Percentiles rank a stretch among this genome's conserved stretches.
These are phyloP conservation scores for Masticophis lateralis DNA, from an alignment of 2,797 vertebrate genomes.

Conservation along the genomic window DNA sequence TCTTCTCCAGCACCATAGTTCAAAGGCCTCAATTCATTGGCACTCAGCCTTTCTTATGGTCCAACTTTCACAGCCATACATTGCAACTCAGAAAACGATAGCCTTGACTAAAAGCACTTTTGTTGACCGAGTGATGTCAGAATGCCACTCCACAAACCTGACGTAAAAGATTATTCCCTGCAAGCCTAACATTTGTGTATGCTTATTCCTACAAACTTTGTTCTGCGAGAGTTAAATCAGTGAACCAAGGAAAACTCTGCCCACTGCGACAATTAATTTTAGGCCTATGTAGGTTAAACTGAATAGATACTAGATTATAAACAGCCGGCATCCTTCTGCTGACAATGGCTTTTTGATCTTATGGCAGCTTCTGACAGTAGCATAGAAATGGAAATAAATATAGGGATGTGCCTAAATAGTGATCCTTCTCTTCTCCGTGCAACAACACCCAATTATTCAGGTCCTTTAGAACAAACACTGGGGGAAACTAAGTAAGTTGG, in stretches of 20 bases:
- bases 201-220: not conserved
- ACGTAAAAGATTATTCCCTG: not conserved
- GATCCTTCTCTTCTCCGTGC: not conserved
- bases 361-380: not conserved
- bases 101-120: too few species aligned
- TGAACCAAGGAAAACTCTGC: not conserved
- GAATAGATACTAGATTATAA: not conserved
- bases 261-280: not conserved
- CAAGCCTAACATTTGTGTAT: not conserved
- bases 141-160: not conserved
- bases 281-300: not conserved
- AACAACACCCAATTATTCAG: not conserved
- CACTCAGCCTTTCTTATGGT: too few species aligned
- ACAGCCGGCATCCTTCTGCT: not conserved
- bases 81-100: too few species aligned
- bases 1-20: too few species aligned
- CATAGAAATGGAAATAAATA: not conserved
- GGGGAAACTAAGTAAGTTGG: not conserved
- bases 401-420: not conserved
- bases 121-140: too few species aligned
- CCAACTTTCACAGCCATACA: too few species aligned
- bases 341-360: not conserved
- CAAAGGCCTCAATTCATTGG: too few species aligned
- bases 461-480: not conserved
- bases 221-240: not conserved